These are phyloP conservation scores for Antennarius maculatus DNA, from an alignment of 2,797 vertebrate species.

Conservation along the genomic window DNA sequence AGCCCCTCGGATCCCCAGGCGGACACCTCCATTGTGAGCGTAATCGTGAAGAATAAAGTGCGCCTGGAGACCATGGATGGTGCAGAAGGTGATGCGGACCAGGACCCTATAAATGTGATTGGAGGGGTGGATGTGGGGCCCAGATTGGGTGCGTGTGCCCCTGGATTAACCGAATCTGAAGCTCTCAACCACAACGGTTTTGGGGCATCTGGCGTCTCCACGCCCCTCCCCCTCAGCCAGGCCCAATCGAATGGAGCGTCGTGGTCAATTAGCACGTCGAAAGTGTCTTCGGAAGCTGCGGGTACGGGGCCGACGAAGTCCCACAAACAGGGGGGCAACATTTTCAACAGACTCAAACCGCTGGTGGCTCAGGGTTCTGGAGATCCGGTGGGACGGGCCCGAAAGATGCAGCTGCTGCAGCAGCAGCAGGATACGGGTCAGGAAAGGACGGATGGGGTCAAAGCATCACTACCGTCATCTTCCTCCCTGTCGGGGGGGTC, in stretches of 20 bases:
- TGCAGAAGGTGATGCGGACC: conserved; percentile 72
- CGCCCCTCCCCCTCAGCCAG: conserved; percentile 73
- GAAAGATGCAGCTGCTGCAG: conserved; percentile 85
- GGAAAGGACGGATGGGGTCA: conserved; percentile 74
- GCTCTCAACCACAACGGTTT: conserved; percentile 83
- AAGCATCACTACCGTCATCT: conserved; percentile 67
- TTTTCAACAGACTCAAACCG: conserved; percentile 85
- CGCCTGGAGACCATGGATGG: conserved; percentile 84
- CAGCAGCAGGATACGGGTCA: conserved; percentile 80
- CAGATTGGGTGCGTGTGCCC: conserved; percentile 71
- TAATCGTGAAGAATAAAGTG: conserved; percentile 97
- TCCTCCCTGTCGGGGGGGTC: conserved; percentile 66
- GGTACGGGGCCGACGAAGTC: conserved; percentile 67
- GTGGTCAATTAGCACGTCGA: conserved; percentile 79
- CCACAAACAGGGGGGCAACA: conserved; percentile 80
- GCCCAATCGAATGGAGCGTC: conserved; percentile 81
- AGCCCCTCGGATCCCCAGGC: conserved; percentile 81
- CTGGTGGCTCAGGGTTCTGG: conserved; percentile 82
- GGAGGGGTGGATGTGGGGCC: conserved; percentile 73
- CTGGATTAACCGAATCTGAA: conserved; percentile 70
- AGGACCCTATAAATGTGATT: conserved; percentile 75
- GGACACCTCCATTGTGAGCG: conserved; percentile 92
- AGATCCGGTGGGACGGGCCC: conserved; percentile 80
- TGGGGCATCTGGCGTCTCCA: conserved; percentile 73
- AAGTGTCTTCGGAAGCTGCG: conserved; percentile 72